A percentile compares a stretch with the other conserved stretches of the same genome.
Conservation (phyloP, 2,797 vertebrate genomes). For the Pseudomugil gertrudae region DNA sequence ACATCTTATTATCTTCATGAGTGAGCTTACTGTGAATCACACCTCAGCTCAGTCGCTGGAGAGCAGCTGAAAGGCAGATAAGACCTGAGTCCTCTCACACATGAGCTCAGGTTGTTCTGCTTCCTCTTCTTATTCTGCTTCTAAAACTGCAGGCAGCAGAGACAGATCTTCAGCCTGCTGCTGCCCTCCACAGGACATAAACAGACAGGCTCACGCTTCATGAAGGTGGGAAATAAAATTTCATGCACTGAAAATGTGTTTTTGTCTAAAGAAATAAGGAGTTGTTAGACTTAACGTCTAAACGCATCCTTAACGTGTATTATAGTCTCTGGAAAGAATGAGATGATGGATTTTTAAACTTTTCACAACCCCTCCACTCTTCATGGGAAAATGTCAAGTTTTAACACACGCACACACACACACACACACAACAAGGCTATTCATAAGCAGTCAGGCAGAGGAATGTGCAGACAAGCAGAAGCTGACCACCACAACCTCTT, state of each 20-base stretch:
- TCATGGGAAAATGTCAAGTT: slow-evolving; percentile 13
- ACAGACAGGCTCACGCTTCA: background rate
- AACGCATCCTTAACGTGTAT: background rate
- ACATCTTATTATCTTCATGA: background rate
- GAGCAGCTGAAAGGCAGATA: background rate
- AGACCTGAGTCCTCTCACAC: background rate
- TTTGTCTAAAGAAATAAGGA: background rate
- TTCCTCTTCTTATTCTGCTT: slow-evolving; percentile 46
- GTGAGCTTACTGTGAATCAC: background rate
- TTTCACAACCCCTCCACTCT: slow-evolving; percentile 4
- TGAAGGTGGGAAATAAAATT: background rate
- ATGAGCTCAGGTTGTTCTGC: background rate
- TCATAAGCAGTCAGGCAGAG: background rate
- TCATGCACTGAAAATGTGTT: background rate
- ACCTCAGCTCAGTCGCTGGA: too few species aligned
- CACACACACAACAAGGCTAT: background rate
- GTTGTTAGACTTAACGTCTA: slow-evolving; percentile 4
- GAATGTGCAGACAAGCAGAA: slow-evolving; percentile 6
- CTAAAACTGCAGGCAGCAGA: slow-evolving; percentile 2
- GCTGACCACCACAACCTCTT: background rate
- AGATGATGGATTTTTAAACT: slow-evolving; percentile 1
- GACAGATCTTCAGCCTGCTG: slow-evolving; percentile 52
- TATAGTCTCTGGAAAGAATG: slow-evolving; percentile 4
- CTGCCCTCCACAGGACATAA: slow-evolving; percentile 65
- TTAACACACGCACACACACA: slow-evolving; percentile 1